Conservation (phyloP, 2,888 invertebrate genomes). For the Clusia tigrina region DNA sequence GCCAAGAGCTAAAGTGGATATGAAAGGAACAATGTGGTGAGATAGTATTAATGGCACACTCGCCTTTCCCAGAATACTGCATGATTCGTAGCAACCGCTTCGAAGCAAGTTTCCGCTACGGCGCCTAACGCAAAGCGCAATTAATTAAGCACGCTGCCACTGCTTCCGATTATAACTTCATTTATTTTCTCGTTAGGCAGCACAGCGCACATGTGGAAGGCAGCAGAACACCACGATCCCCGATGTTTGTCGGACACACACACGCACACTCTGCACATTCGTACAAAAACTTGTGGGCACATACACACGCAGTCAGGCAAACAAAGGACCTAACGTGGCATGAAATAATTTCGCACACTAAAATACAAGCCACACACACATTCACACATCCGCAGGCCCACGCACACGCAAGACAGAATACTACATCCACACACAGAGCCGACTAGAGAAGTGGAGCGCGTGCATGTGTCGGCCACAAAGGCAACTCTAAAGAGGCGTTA, state of each 20-base stretch:
- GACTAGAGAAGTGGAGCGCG: conserved; percentile 18
- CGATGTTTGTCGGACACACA: conserved; percentile 3
- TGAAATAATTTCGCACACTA: conserved; percentile 19
- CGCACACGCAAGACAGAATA: neutral
- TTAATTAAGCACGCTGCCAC: neutral
- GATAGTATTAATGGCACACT: too few species aligned
- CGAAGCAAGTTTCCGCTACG: neutral
- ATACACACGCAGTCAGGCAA: too few species aligned
- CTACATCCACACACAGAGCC: neutral
- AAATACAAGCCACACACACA: conserved; percentile 27
- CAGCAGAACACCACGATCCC: conserved; percentile 17
- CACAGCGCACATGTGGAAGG: conserved; percentile 49
- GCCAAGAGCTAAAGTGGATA: too few species aligned
- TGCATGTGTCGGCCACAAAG: conserved; percentile 24
- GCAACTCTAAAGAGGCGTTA: conserved; percentile 61
- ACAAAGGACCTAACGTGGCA: conserved; percentile 17
- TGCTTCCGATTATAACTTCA: conserved; percentile 53
- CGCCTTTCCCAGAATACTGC: too few species aligned
- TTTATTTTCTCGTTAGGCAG: conserved; percentile 55
- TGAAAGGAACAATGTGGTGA: too few species aligned
- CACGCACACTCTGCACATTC: conserved; percentile 15
- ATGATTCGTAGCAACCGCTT: neutral
- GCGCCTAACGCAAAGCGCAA: neutral
- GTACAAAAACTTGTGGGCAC: conserved; percentile 19
- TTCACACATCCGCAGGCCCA: conserved; percentile 14